A percentile compares a stretch with the other conserved stretches of the same genome.
Conservation (phyloP, 2,113 vertebrate species). For the Prochilodus magdalenae region DNA sequence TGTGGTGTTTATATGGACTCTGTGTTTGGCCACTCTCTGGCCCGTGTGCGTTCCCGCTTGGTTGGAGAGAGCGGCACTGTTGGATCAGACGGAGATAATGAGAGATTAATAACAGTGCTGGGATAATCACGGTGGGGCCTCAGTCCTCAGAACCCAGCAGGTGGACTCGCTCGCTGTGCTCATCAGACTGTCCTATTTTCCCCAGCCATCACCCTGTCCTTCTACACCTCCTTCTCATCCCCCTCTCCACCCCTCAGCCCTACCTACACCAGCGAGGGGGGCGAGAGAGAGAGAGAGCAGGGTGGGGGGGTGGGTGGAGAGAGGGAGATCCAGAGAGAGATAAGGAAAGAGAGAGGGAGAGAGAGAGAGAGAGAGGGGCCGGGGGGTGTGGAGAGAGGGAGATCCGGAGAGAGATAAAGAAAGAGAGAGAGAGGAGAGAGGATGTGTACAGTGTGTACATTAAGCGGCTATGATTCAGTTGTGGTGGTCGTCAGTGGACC, state of each 20-base stretch:
- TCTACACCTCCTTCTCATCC: slow-evolving; percentile 15
- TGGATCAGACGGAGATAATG: slow-evolving; percentile 33
- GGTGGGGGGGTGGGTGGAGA: slow-evolving; percentile 32
- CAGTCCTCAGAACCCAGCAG: slow-evolving; percentile 51
- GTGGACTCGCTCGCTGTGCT: slow-evolving; percentile 49
- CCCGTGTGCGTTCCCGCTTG: not conserved
- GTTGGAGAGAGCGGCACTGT: not conserved
- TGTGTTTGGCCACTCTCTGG: not conserved
- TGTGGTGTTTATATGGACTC: not conserved
- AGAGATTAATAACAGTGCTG: slow-evolving; percentile 38
- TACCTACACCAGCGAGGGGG: not conserved
- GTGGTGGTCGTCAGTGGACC: slow-evolving; percentile 46
- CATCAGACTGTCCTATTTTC: slow-evolving; percentile 48
- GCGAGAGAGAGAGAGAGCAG: slow-evolving; percentile 43
- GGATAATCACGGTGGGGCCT: slow-evolving; percentile 54
- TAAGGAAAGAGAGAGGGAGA: not conserved
- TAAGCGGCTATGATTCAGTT: slow-evolving; percentile 58
- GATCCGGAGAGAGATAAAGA: not conserved
- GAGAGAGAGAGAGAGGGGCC: not conserved
- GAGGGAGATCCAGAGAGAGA: not conserved
- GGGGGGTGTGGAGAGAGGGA: not conserved
- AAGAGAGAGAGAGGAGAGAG: not conserved
- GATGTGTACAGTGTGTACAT: not conserved
- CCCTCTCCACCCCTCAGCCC: not conserved
- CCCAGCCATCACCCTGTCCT: slow-evolving; percentile 42